These are phyloP conservation scores for Philotrypesis tridentata DNA, from an alignment of 1,140 invertebrate species.

Conservation along the genomic window DNA sequence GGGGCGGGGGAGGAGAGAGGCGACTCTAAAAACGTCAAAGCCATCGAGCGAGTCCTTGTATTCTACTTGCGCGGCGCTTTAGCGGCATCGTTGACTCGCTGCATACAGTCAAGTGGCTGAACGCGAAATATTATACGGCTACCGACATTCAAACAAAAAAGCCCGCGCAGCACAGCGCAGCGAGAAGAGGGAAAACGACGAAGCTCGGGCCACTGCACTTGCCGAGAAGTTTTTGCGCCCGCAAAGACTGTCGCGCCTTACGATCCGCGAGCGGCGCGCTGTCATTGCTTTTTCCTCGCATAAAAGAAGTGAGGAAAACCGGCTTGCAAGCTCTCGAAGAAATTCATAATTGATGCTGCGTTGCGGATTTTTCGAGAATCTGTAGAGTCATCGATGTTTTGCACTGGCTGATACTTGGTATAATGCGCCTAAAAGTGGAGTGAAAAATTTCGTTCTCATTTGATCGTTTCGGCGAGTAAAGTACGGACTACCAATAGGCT, in stretches of 20 bases:
- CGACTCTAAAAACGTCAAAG: neutral
- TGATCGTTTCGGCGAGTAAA: no score
- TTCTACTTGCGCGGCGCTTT: neutral
- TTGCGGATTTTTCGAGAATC: neutral
- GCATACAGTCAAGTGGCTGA: constrained; percentile 2
- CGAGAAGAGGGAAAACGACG: neutral
- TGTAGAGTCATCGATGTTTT: neutral
- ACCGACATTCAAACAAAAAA: neutral
- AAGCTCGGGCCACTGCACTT: neutral
- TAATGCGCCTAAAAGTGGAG: no score
- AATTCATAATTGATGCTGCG: neutral
- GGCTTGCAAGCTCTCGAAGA: neutral
- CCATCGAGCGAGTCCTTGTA: neutral
- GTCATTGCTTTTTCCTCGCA: neutral
- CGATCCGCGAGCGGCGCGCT: neutral
- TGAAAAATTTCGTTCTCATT: no score
- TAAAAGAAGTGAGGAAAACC: neutral
- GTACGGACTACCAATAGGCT: no score
- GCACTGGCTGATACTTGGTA: no score
- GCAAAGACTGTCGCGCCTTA: neutral
- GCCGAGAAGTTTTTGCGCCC: constrained; percentile 16
- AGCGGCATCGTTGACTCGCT: neutral
- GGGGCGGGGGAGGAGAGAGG: no score
- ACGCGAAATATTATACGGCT: constrained; percentile 11
- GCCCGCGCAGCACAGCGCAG: no score